Evolutionary conservation across 2,113 vertebrate species (phyloP), one percentile per base, ranked within the genome.

Genomic region (Engraulis encrasicolus): DNA sequence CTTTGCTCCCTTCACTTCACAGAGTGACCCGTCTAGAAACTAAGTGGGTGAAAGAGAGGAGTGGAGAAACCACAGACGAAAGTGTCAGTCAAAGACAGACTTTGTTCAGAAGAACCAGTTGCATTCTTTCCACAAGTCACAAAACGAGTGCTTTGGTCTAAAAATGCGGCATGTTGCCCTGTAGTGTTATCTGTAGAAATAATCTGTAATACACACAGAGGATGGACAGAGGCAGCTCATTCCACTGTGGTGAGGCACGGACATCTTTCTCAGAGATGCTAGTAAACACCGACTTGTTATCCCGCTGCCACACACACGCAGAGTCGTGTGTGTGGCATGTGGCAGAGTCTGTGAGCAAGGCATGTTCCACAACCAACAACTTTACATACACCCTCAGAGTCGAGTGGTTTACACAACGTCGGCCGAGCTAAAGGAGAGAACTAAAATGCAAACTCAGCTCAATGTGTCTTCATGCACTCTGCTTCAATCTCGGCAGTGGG

Each of bases 131-230:
- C 54, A 66, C 58, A 66, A 9, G 27, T 14, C n/a, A 66, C 58
- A 66, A 9, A 11, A 11, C 58, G 6, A 61, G 58, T 23, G 1
- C 58, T 66, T 66, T 66, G 58, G 23, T 66, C 23, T 66, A 1
- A 66, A 66, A 66, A 66, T 27, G 58, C 58, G 58, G 58, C 15
- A 11, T 27, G 12, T 3, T 31, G 23, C 58, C 58, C 23, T 2
- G 31, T n/a, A 66, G 58, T 66, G 58, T 66, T n/a, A 66, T 66
- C 58, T 66, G 12, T 66, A n/a, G n/a, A n/a, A n/a, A n/a, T n/a
- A 66, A 66, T 66, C 58, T 66, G 23, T 27, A 66, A 66, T 66
- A 2, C 58, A 66, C 27, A 66, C 23, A 66, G 23, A 27, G 3
- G n/a, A 11, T 27, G 15, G 58, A 66, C 58, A 11, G 27, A 27